phyloP scores from a whole-genome alignment of 2,888 invertebrate species.

The Creontiades dilutus region DNA sequence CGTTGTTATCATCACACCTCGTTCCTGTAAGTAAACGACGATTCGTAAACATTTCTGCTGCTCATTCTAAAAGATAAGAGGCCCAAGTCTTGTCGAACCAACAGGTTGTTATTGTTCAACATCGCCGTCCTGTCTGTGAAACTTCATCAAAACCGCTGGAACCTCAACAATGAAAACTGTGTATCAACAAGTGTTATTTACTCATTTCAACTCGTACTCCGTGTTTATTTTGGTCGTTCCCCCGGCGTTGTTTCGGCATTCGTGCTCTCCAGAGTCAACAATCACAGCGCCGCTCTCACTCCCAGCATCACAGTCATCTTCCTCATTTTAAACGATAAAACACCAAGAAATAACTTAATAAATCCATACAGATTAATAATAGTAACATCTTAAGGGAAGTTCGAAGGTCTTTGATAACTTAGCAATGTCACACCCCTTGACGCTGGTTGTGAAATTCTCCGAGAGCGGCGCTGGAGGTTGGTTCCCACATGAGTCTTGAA shows the following conservation, averaged over 20 bases:
- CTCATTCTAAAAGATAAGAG: background rate
- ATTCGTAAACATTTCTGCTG: background rate
- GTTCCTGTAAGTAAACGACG: background rate
- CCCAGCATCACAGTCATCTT: background rate
- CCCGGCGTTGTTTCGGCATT: slow-evolving; percentile 19
- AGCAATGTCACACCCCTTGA: slow-evolving; percentile 66
- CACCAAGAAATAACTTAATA: background rate
- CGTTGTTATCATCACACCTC: background rate
- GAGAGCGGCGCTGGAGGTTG: slow-evolving; percentile 54
- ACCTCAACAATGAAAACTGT: background rate
- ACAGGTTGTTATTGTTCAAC: background rate
- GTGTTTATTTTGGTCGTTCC: background rate
- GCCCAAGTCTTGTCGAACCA: background rate
- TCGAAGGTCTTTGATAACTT: slow-evolving; percentile 36
- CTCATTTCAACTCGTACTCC: background rate
- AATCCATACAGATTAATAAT: no score
- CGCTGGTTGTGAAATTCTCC: slow-evolving; percentile 52
- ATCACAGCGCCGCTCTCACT: background rate
- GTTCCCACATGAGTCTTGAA: slow-evolving; percentile 50
- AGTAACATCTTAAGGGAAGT: background rate
- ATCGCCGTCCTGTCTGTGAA: background rate
- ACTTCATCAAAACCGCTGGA: background rate
- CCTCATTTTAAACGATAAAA: background rate
- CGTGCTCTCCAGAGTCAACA: background rate
- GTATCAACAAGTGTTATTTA: background rate